phyloP scores from a whole-genome alignment of 2,888 invertebrate genomes.

The Trichacis sp. region DNA sequence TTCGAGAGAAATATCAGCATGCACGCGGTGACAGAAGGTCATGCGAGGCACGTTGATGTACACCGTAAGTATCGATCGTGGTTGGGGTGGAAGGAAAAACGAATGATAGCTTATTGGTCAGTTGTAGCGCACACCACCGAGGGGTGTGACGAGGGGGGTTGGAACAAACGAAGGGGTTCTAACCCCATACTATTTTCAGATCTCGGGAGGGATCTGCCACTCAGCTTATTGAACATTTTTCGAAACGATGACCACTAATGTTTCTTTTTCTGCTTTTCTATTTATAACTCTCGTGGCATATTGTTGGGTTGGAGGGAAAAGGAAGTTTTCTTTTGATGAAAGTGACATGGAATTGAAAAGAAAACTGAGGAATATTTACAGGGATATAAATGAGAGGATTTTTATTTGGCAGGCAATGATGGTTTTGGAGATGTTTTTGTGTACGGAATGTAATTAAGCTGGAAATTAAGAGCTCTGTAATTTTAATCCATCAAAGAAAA shows the following conservation, averaged over 20 bases:
- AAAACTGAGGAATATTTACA: no score
- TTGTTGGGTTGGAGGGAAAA: background rate
- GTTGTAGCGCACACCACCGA: conserved; percentile 61
- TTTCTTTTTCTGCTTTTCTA: conserved; percentile 17
- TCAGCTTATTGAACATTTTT: conserved; percentile 49
- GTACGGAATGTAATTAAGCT: no score
- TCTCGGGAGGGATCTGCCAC: conserved; percentile 42
- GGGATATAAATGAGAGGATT: no score
- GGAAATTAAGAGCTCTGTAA: no score
- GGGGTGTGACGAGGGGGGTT: conserved; percentile 55
- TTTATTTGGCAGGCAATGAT: no score
- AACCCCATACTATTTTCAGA: conserved; percentile 48
- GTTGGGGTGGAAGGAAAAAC: conserved; percentile 52
- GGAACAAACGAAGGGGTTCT: conserved; percentile 49
- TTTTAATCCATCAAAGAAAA: no score
- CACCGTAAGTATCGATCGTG: conserved; percentile 59
- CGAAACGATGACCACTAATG: conserved; percentile 51
- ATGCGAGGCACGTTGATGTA: conserved; percentile 42
- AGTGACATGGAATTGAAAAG: conserved; percentile 30
- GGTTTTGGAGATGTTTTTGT: no score
- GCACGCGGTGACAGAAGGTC: conserved; percentile 41
- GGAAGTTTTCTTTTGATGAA: conserved; percentile 12
- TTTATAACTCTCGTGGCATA: background rate
- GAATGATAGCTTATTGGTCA: conserved; percentile 65
- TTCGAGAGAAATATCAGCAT: conserved; percentile 19